These are phyloP conservation scores for Poeciliopsis gracilis DNA, from an alignment of 2,797 vertebrate species.

Conservation along the genomic window DNA sequence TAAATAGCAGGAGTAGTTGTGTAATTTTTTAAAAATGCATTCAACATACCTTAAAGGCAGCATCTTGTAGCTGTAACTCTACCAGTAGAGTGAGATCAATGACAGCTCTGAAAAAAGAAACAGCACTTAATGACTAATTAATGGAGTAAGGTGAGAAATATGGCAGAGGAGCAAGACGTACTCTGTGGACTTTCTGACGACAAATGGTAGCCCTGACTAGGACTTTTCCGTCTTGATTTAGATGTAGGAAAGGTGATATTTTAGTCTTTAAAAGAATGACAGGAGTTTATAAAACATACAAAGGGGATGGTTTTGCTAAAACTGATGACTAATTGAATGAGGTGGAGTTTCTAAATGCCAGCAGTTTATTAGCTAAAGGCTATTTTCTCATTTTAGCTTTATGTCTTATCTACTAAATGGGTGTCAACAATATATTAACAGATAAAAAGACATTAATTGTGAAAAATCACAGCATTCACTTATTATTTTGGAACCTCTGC, in stretches of 20 bases:
- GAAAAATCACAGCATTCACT: conserved; percentile 5
- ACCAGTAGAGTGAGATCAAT: conserved; percentile 65
- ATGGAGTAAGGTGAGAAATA: conserved; percentile 77
- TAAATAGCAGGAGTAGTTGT: conserved; percentile 23
- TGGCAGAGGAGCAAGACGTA: conserved; percentile 49
- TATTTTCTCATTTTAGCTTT: conserved; percentile 9
- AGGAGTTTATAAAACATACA: conserved; percentile 2
- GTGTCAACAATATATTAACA: conserved; percentile 23
- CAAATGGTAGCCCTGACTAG: conserved; percentile 48
- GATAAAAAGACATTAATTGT: conserved; percentile 18
- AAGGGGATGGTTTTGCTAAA: neutral
- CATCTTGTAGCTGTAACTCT: conserved; percentile 50
- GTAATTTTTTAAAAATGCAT: conserved; percentile 12
- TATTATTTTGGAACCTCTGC: conserved; percentile 15
- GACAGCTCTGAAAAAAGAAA: conserved; percentile 62
- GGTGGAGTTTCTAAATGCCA: neutral
- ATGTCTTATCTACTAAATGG: conserved; percentile 9
- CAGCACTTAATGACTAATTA: conserved; percentile 68
- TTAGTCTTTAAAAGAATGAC: conserved; percentile 13
- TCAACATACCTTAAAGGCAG: conserved; percentile 40
- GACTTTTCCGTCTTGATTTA: conserved; percentile 32
- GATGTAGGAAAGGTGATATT: conserved; percentile 18
- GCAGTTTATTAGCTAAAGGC: neutral
- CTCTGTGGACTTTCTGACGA: conserved; percentile 47
- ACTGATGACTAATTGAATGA: neutral